Conservation (phyloP, 2,888 invertebrate genomes). For the Aleiodes testaceus region DNA sequence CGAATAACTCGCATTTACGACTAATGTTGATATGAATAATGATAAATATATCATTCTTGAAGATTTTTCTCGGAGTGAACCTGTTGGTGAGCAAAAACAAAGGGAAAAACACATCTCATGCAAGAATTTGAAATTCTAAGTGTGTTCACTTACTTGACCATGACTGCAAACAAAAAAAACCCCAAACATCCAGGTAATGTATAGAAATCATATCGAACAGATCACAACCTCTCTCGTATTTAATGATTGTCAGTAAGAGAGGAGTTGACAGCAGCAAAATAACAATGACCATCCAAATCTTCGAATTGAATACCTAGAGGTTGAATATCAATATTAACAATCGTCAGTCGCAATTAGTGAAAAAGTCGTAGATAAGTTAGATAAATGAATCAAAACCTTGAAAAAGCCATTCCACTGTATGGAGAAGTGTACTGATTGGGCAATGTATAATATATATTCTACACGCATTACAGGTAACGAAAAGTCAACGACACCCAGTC, state of each 20-base stretch:
- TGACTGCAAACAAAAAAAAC: slow-evolving; percentile 62
- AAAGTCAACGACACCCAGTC: slow-evolving; percentile 60
- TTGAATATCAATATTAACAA: not conserved
- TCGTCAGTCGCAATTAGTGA: too few relatives aligned
- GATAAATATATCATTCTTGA: too few relatives aligned
- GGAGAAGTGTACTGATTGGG: slow-evolving; percentile 42
- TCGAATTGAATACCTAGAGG: slow-evolving; percentile 38
- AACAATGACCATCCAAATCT: slow-evolving; percentile 52
- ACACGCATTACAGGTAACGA: slow-evolving; percentile 57
- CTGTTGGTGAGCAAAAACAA: too few relatives aligned
- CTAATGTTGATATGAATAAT: too few relatives aligned
- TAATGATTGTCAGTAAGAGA: slow-evolving; percentile 48
- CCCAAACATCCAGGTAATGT: slow-evolving; percentile 55
- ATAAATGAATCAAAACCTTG: too few relatives aligned
- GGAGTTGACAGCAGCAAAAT: slow-evolving; percentile 38
- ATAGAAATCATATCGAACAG: slow-evolving; percentile 43
- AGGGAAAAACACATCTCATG: too few relatives aligned
- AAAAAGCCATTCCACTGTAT: slow-evolving; percentile 56
- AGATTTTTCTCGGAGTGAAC: too few relatives aligned
- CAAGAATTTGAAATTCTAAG: too few relatives aligned
- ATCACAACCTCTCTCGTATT: not conserved
- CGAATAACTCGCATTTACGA: too few relatives aligned
- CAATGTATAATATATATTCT: slow-evolving; percentile 57
- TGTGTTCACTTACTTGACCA: slow-evolving; percentile 50
- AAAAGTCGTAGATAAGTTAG: too few relatives aligned